Evolutionary conservation across 2,113 vertebrate genomes (phyloP).

Genomic region (Phrynocephalus versicolor): DNA sequence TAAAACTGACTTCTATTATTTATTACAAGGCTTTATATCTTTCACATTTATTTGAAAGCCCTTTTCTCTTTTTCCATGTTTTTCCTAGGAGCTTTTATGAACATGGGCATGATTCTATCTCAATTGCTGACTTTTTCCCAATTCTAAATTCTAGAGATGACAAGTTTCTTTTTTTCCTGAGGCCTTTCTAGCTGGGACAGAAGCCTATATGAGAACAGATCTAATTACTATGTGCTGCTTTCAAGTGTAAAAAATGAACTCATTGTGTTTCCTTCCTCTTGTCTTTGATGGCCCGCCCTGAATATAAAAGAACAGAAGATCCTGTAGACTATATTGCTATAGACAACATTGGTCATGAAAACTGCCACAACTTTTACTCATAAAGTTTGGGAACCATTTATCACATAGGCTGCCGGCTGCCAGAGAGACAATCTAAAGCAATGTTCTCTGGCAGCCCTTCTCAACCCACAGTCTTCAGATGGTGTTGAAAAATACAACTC

Average conservation of each 20-base stretch:
- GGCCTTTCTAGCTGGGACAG: fast-evolving
- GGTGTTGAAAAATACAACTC: not conserved
- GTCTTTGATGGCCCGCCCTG: not conserved
- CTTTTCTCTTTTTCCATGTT: conserved; percentile 6
- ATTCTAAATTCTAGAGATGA: conserved; percentile 10
- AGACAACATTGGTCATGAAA: not conserved
- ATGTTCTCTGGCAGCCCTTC: not conserved
- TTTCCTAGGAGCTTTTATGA: not conserved
- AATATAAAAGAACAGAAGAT: conserved; percentile 8
- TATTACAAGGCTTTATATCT: conserved; percentile 58
- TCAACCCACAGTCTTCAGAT: not conserved
- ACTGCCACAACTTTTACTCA: not conserved
- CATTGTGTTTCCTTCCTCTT: not conserved
- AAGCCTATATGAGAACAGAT: fast-evolving
- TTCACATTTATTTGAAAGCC: conserved; percentile 18
- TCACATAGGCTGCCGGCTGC: not conserved
- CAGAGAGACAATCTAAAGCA: not conserved
- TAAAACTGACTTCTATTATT: conserved; percentile 69
- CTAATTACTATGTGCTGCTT: not conserved
- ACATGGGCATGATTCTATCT: not conserved
- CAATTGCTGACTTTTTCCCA: not conserved
- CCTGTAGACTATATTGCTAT: not conserved
- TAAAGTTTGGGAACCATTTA: not conserved
- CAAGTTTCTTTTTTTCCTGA: not conserved
- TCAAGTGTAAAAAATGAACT: not conserved